Conservation (phyloP, 2,797 vertebrate species). For the Anolis apletophallus region DNA sequence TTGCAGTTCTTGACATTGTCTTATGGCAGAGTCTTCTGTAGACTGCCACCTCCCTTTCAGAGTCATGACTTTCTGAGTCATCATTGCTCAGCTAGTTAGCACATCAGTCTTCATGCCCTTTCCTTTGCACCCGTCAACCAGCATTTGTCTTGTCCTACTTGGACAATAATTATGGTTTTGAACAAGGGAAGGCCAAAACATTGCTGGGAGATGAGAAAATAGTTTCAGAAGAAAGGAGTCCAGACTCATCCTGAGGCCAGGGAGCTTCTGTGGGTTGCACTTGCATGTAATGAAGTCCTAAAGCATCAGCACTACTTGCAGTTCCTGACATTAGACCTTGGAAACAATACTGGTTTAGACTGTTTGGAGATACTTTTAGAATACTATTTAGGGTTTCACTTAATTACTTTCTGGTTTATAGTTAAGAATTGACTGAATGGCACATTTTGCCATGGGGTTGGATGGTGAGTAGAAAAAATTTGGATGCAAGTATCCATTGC, state of each 20-base stretch:
- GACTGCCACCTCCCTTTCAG: not conserved
- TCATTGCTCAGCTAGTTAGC: too few relatives aligned
- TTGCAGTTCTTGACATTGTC: too few relatives aligned
- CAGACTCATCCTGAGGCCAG: too few relatives aligned
- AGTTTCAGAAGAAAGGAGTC: too few relatives aligned
- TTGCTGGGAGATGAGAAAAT: too few relatives aligned
- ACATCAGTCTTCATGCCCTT: not conserved
- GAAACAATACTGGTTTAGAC: slow-evolving; percentile 53
- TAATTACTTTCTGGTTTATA: slow-evolving; percentile 41
- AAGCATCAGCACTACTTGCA: not conserved
- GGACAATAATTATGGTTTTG: too few relatives aligned
- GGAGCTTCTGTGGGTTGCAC: too few relatives aligned
- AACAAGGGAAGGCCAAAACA: too few relatives aligned
- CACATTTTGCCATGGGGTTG: not conserved
- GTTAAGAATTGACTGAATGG: slow-evolving; percentile 31
- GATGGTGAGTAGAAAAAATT: slow-evolving; percentile 54
- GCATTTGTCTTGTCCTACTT: too few relatives aligned
- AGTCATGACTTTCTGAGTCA: not conserved
- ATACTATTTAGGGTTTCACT: slow-evolving; percentile 46
- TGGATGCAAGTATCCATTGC: slow-evolving; percentile 55
- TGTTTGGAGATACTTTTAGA: slow-evolving; percentile 37
- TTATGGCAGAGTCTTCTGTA: too few relatives aligned
- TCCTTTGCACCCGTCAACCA: not conserved
- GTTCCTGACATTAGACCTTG: slow-evolving; percentile 45
- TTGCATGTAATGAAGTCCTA: not conserved